Percentiles rank a stretch among this genome's conserved stretches.
Evolutionary conservation across 1,140 invertebrate genomes (phyloP).

Genomic region (Brachionus sp.): DNA sequence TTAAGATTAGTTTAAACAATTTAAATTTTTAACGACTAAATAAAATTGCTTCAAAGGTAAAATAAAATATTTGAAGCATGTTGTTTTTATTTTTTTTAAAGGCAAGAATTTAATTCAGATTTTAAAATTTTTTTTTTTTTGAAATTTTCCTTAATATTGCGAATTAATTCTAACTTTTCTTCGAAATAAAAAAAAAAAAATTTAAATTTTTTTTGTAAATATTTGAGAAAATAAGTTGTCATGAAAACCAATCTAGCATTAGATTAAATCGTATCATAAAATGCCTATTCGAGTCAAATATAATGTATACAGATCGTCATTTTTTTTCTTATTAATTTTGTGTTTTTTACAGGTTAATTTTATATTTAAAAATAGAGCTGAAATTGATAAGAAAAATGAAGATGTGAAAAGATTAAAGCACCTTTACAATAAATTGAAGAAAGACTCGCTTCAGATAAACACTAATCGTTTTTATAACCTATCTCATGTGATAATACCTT

Average conservation of each 20-base stretch:
- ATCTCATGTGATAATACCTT: conserved; percentile 16
- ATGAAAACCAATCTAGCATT: background rate
- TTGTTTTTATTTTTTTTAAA: background rate
- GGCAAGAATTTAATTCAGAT: background rate
- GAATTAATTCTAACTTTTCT: background rate
- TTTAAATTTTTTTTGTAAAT: background rate
- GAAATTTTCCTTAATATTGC: background rate
- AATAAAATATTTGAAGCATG: background rate
- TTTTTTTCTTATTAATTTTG: background rate
- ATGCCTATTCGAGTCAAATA: background rate
- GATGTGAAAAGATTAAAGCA: background rate
- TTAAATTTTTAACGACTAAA: no score
- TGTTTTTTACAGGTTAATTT: background rate
- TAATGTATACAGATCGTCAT: background rate
- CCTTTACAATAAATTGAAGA: background rate
- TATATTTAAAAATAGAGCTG: background rate
- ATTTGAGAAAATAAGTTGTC: background rate
- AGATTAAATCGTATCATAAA: background rate
- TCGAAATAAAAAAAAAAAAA: background rate
- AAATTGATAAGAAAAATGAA: background rate
- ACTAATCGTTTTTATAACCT: background rate
- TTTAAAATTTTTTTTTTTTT: background rate
- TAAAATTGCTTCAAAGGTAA: no score
- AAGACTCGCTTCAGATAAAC: background rate
- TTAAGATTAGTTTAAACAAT: no score